Evolutionary conservation across 2,888 invertebrate species (phyloP), one percentile per base, ranked within the genome.

Genomic region (Hirtodrosophila duncani): DNA sequence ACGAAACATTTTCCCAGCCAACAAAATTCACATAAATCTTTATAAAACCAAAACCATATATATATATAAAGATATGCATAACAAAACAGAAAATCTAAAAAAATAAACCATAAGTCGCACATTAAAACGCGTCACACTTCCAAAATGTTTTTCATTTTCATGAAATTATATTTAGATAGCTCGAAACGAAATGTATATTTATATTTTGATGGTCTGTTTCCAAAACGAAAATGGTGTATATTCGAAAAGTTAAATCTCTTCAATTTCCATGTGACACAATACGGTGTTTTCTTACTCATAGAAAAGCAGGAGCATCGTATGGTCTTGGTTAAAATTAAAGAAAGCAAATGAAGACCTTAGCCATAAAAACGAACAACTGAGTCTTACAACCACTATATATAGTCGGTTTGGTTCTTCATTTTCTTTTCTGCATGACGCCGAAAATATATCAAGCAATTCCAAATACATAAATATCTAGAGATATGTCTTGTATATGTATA

Each of bases 121-220:
- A 74, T 74, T 74, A 74, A 70, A 70, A 56, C 74, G 67, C 74
- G 70, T 70, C 70, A 67, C 61, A 55, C 45, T 58, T 68, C 37
- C 60, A 63, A 53, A 53, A 58, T 30, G 18, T 9, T 34, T 26
- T 43, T 24, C 26, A 9, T 26, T 26, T 33, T 18, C 9, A 26
- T 31, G 11, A n/a, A 10, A 26, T 36, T 63, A 67, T 66, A 56
- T 66, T 44, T 63, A 60, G 64, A 44, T 10, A 53, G 30, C 30
- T 9, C 10, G 16, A 20, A 23, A n/a, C n/a, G n/a, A n/a, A n/a
- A n/a, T n/a, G n/a, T n/a, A n/a, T n/a, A n/a, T n/a, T n/a, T n/a
- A n/a, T n/a, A n/a, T n/a, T n/a, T n/a, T n/a, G n/a, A n/a, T n/a
- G n/a, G n/a, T n/a, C n/a, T n/a, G n/a, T n/a, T n/a, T n/a, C n/a